Percentiles rank a stretch among this genome's conserved stretches.
Evolutionary conservation across 2,797 vertebrate species (phyloP).

Genomic region (Meriones psammophilus): DNA sequence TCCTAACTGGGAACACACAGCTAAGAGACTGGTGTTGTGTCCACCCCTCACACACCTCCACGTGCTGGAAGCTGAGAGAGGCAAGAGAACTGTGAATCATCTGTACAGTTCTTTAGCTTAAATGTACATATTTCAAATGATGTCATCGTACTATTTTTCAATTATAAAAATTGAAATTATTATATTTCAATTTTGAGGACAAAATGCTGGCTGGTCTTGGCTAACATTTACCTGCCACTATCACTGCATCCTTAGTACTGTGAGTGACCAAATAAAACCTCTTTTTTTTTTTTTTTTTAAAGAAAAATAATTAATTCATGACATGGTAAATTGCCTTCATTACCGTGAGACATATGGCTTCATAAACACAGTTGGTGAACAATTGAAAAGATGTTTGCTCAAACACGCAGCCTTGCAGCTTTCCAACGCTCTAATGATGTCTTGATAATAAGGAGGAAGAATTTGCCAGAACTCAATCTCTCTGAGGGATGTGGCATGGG

Average conservation of each 20-base stretch:
- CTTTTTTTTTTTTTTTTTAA: constrained; percentile 82
- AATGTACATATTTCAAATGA: constrained; percentile 13
- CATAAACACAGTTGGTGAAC: constrained; percentile 80
- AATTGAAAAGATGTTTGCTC: constrained; percentile 76
- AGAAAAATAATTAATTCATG: constrained; percentile 87
- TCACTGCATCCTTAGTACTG: not conserved
- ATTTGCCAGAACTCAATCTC: constrained; percentile 25
- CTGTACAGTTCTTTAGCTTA: not conserved
- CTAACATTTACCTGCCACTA: not conserved
- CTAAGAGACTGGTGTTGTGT: not conserved
- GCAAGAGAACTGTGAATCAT: not conserved
- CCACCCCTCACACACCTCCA: too few relatives aligned
- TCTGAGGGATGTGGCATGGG: constrained; percentile 52
- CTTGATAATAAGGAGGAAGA: constrained; percentile 85
- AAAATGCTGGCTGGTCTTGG: not conserved
- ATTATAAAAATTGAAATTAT: too few relatives aligned
- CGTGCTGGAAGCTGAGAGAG: not conserved
- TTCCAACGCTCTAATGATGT: constrained; percentile 78
- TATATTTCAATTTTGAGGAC: too few relatives aligned
- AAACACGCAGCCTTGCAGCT: constrained; percentile 77
- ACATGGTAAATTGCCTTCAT: constrained; percentile 82
- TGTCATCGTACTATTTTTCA: constrained; percentile 52
- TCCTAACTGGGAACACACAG: not conserved
- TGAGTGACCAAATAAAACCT: constrained; percentile 69
- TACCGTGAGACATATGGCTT: constrained; percentile 86